Evolutionary conservation across 2,113 vertebrate species (phyloP).

Genomic region (Etheostoma cragini): DNA sequence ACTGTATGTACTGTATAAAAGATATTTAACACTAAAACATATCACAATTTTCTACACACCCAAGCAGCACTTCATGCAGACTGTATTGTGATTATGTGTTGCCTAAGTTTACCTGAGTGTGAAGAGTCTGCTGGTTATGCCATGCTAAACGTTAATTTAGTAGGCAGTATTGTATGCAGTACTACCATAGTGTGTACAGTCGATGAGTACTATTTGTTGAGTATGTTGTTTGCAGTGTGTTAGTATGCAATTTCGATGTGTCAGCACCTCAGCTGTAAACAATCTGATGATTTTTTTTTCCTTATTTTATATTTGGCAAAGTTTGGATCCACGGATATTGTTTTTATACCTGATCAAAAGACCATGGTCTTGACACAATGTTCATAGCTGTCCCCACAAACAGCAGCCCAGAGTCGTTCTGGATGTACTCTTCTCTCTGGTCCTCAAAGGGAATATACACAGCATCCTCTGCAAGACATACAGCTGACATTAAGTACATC

Average conservation of each 20-base stretch:
- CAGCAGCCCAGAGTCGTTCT: slow-evolving; percentile 78
- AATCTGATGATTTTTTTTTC: neutral
- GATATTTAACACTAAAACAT: neutral
- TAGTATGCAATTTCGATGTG: no score
- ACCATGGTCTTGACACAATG: slow-evolving; percentile 75
- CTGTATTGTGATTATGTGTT: no score
- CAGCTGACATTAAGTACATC: neutral
- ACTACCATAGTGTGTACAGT: no score
- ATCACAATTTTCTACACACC: no score
- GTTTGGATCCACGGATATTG: neutral
- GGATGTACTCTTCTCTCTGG: slow-evolving; percentile 82
- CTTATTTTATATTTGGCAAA: neutral
- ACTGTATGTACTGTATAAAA: neutral
- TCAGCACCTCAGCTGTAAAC: neutral
- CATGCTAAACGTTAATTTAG: neutral
- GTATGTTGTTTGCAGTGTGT: no score
- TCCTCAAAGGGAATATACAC: slow-evolving; percentile 78
- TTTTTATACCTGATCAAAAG: slow-evolving; percentile 81
- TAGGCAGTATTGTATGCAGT: neutral
- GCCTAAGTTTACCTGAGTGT: neutral
- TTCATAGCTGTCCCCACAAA: slow-evolving; percentile 79
- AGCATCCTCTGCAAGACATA: slow-evolving; percentile 72
- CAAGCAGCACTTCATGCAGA: no score
- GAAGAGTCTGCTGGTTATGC: neutral
- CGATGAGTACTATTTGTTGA: no score